Conservation (phyloP, 2,113 vertebrate genomes). For the Nanorana parkeri region DNA sequence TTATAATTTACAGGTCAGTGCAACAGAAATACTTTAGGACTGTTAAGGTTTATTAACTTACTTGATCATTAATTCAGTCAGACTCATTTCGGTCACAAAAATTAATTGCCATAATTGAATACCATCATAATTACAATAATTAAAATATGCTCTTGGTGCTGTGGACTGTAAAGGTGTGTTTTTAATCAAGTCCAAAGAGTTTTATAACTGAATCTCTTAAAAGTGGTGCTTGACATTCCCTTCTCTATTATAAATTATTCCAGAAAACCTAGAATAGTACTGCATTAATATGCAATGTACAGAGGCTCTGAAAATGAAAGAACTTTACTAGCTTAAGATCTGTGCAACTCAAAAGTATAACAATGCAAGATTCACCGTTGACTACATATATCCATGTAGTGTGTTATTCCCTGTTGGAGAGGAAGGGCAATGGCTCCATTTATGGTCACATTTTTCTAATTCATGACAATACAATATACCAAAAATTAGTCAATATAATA, state of each 20-base stretch:
- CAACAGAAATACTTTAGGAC: constrained; percentile 42
- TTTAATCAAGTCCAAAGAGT: constrained; percentile 37
- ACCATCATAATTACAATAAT: constrained; percentile 47
- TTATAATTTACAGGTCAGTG: constrained; percentile 46
- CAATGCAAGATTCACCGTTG: too few relatives aligned
- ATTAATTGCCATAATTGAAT: constrained; percentile 53
- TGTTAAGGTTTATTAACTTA: constrained; percentile 51
- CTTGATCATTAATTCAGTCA: constrained; percentile 46
- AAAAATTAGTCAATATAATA: too few relatives aligned
- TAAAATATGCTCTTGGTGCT: constrained; percentile 46
- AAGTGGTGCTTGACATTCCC: constrained; percentile 16
- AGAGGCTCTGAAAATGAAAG: not conserved
- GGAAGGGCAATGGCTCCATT: too few relatives aligned
- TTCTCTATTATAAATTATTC: constrained; percentile 19
- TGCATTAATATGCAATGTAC: not conserved
- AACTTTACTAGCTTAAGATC: not conserved
- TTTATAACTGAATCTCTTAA: constrained; percentile 3
- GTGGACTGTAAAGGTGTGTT: constrained; percentile 45
- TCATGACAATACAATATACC: too few relatives aligned
- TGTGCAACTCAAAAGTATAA: too few relatives aligned
- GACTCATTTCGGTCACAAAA: constrained; percentile 47
- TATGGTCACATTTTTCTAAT: too few relatives aligned
- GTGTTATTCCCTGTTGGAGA: too few relatives aligned
- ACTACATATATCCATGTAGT: too few relatives aligned
- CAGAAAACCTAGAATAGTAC: not conserved